phyloP scores from a whole-genome alignment of 2,888 invertebrate species.

The Tipula confusa region DNA sequence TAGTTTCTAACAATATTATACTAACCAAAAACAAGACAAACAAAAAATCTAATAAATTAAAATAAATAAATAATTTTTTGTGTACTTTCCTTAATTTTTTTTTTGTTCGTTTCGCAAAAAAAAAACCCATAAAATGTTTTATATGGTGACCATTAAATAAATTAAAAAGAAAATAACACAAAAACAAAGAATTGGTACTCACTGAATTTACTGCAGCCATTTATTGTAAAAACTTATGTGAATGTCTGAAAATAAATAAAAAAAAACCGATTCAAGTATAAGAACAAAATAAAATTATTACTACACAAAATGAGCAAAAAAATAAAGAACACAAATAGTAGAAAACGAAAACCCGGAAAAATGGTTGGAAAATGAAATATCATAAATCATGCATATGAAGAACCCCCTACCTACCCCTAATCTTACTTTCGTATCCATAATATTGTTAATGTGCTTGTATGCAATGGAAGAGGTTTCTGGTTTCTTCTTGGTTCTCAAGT shows the following conservation, averaged over 20 bases:
- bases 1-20: background rate
- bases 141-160: conserved; percentile 28
- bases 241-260: conserved; percentile 4
- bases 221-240: conserved; percentile 28
- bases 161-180: background rate
- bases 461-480: background rate
- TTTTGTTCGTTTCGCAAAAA: conserved; percentile 13
- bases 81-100: background rate
- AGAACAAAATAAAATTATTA: conserved; percentile 4
- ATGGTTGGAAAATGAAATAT: conserved; percentile 28
- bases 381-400: conserved; percentile 26
- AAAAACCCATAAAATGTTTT: background rate
- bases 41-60: background rate
- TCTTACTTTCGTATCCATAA: background rate
- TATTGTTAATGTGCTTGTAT: background rate
- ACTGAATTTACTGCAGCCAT: conserved; percentile 30
- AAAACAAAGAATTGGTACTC: conserved; percentile 26
- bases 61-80: background rate
- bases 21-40: background rate
- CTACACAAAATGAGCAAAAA: conserved; percentile 8
- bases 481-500: too few species aligned
- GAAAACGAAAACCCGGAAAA: background rate
- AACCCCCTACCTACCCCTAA: background rate
- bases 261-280: conserved; percentile 8
- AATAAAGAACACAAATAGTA: background rate